Conservation (phyloP, 1,140 invertebrate species). For the Drosophila nigromelanica region DNA sequence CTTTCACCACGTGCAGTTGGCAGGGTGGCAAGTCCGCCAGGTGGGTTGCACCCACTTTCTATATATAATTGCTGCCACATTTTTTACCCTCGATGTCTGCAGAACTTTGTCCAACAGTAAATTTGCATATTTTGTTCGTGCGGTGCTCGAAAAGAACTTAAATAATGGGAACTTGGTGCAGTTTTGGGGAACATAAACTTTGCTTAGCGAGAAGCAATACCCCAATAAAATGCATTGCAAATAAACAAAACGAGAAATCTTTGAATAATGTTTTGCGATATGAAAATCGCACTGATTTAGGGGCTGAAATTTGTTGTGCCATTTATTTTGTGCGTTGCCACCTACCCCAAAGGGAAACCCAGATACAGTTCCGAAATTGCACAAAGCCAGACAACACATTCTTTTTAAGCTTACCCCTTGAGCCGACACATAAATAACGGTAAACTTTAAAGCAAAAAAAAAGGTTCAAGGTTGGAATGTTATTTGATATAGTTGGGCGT, state of each 20-base stretch:
- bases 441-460: background rate
- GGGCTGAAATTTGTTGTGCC: constrained; percentile 52
- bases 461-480: background rate
- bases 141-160: constrained; percentile 42
- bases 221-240: constrained; percentile 55
- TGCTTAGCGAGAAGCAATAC: constrained; percentile 42
- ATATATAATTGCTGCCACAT: constrained; percentile 68
- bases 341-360: background rate
- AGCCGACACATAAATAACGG: constrained; percentile 16
- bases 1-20: background rate
- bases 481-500: background rate
- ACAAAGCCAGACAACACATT: background rate
- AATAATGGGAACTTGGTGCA: constrained; percentile 58
- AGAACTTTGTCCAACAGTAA: constrained; percentile 71
- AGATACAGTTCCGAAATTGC: background rate
- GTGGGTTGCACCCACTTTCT: background rate
- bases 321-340: constrained; percentile 48
- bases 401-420: background rate
- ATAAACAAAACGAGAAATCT: constrained; percentile 63
- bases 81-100: constrained; percentile 54
- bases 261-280: constrained; percentile 74
- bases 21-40: background rate
- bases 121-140: constrained; percentile 65
- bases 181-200: constrained; percentile 57
- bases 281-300: constrained; percentile 76